These are phyloP conservation scores for Ciconia boyciana DNA, from an alignment of 2,113 vertebrate species.

Conservation along the genomic window DNA sequence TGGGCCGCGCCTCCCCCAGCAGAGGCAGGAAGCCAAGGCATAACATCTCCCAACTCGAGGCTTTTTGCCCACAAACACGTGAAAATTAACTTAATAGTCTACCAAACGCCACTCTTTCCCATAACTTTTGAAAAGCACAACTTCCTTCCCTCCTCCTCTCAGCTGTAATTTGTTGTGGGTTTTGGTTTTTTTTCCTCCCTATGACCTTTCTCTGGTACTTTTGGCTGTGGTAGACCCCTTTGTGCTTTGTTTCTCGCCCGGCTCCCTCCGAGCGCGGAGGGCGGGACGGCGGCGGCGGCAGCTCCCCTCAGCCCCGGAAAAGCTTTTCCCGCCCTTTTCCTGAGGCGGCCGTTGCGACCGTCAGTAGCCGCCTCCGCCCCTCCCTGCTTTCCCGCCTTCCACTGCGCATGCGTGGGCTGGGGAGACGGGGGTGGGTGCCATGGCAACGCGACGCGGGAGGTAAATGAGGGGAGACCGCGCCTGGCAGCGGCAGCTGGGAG, in stretches of 20 bases:
- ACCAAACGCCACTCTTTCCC: neutral
- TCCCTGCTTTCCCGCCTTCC: accelerated
- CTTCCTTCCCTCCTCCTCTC: neutral
- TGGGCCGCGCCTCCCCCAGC: neutral
- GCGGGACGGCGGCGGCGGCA: neutral
- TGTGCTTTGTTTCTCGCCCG: neutral
- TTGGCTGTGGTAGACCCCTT: neutral
- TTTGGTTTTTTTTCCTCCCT: too few relatives aligned
- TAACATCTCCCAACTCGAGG: neutral
- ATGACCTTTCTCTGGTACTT: neutral
- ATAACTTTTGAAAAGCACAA: neutral
- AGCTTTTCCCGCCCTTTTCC: neutral
- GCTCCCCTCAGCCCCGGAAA: neutral
- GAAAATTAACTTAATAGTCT: neutral
- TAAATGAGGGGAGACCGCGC: neutral
- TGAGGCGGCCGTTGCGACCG: neutral
- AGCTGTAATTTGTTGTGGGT: too few relatives aligned
- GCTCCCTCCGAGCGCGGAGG: neutral
- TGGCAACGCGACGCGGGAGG: neutral
- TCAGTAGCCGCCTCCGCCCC: neutral
- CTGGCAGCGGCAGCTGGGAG: neutral
- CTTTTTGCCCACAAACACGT: neutral
- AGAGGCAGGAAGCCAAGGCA: neutral
- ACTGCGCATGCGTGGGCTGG: neutral
- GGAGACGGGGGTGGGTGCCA: neutral